phyloP scores from a whole-genome alignment of 2,113 vertebrate genomes.

The Takifugu bimaculatus region DNA sequence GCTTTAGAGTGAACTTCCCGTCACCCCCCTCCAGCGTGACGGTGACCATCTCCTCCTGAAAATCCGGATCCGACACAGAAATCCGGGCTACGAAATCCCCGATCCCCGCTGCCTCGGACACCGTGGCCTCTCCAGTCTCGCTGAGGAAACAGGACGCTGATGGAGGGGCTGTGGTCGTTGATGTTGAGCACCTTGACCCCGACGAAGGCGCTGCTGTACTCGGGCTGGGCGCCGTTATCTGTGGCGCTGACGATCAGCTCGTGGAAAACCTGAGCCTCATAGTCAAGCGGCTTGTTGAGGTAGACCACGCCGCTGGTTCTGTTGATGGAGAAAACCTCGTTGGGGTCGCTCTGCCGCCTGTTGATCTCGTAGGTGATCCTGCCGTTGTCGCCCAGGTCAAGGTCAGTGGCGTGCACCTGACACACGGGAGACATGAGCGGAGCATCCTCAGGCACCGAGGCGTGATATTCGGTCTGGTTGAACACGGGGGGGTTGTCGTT shows the following conservation, averaged over 20 bases:
- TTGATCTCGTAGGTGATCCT: slow-evolving; percentile 79
- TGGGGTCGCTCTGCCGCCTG: slow-evolving; percentile 72
- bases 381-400: slow-evolving; percentile 80
- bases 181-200: slow-evolving; percentile 82
- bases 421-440: slow-evolving; percentile 71
- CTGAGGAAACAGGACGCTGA: slow-evolving; percentile 84
- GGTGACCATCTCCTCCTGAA: slow-evolving; percentile 46
- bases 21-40: slow-evolving; percentile 73
- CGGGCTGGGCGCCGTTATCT: slow-evolving; percentile 82
- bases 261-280: slow-evolving; percentile 78
- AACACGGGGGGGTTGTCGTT: slow-evolving; percentile 89
- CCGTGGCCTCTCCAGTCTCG: slow-evolving; percentile 74
- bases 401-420: slow-evolving; percentile 81
- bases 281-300: slow-evolving; percentile 80
- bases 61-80: slow-evolving; percentile 85
- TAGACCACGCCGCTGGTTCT: slow-evolving; percentile 77
- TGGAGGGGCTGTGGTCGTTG: slow-evolving; percentile 85
- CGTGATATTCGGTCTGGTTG: slow-evolving; percentile 78
- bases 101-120: slow-evolving; percentile 78
- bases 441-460: slow-evolving; percentile 77
- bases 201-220: slow-evolving; percentile 80
- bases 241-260: slow-evolving; percentile 82
- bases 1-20: slow-evolving; percentile 72
- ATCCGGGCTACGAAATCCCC: slow-evolving; percentile 86
- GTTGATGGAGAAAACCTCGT: slow-evolving; percentile 77